These are phyloP conservation scores for Parapsyche elsis DNA, from an alignment of 1,140 invertebrate species.

Conservation along the genomic window DNA sequence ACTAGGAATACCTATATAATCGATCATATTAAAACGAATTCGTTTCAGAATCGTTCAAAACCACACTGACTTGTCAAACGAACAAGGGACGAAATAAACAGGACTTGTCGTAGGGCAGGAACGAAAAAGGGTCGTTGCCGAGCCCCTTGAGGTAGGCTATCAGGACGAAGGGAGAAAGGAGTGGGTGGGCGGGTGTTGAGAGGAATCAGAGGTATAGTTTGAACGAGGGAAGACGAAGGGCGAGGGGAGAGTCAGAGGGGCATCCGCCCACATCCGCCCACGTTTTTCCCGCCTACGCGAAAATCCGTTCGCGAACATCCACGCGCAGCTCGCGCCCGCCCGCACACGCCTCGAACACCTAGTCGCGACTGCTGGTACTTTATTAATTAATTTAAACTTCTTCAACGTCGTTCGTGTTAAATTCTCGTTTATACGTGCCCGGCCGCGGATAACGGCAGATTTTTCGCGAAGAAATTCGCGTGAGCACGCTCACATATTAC, in stretches of 20 bases:
- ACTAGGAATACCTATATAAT: too few species aligned
- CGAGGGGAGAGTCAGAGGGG: neutral
- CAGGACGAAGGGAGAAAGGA: neutral
- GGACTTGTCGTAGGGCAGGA: neutral
- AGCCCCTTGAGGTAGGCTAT: neutral
- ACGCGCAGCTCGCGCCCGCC: conserved; percentile 2
- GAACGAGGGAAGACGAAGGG: neutral
- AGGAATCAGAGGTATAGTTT: too few species aligned
- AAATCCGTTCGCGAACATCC: conserved; percentile 5
- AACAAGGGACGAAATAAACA: too few species aligned
- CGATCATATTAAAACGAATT: too few species aligned
- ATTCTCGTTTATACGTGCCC: too few species aligned
- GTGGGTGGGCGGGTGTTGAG: too few species aligned
- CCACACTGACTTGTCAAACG: too few species aligned
- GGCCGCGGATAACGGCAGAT: too few species aligned
- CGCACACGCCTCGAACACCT: conserved; percentile 1
- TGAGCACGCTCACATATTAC: too few species aligned
- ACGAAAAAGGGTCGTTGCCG: neutral
- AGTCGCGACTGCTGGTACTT: neutral
- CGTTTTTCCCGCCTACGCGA: conserved; percentile 18
- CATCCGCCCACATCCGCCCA: conserved; percentile 36
- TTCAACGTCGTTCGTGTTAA: neutral
- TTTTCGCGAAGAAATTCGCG: neutral
- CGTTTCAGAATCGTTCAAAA: too few species aligned
- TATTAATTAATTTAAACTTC: neutral